These are phyloP conservation scores for Quadroppia sp. DNA, from an alignment of 2,888 invertebrate genomes.

Conservation along the genomic window DNA sequence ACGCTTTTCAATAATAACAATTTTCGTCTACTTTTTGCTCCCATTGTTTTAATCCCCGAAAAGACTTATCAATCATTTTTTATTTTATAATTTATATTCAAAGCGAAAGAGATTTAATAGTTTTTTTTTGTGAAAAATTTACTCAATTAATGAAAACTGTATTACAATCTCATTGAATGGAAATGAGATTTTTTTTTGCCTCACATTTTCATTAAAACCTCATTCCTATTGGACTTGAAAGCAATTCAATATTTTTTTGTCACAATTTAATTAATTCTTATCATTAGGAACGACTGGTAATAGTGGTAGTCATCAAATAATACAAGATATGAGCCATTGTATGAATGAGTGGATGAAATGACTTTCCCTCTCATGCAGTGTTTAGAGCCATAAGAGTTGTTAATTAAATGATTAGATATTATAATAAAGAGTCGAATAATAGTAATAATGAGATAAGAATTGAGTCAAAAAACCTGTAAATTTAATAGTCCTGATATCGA, in stretches of 20 bases:
- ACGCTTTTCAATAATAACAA: background rate
- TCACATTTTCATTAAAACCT: background rate
- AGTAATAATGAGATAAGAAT: too few species aligned
- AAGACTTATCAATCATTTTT: background rate
- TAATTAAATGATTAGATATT: background rate
- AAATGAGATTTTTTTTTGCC: background rate
- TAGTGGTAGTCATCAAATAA: background rate
- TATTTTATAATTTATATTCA: background rate
- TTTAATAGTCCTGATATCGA: conserved; percentile 45
- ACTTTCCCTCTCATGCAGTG: background rate
- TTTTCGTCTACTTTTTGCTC: background rate
- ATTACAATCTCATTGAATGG: background rate
- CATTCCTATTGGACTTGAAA: background rate
- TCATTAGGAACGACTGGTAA: background rate
- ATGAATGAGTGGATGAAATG: background rate
- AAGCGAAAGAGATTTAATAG: background rate
- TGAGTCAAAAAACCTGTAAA: conserved; percentile 43
- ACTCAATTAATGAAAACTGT: background rate
- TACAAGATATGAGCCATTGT: background rate
- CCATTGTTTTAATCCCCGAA: background rate
- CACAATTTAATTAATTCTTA: conserved; percentile 6
- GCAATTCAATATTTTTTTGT: background rate
- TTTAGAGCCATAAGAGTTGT: background rate
- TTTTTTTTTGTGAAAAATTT: background rate
- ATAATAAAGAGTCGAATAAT: background rate